These are phyloP conservation scores for Atrina japonica DNA, from an alignment of 2,888 invertebrate species.

Conservation along the genomic window DNA sequence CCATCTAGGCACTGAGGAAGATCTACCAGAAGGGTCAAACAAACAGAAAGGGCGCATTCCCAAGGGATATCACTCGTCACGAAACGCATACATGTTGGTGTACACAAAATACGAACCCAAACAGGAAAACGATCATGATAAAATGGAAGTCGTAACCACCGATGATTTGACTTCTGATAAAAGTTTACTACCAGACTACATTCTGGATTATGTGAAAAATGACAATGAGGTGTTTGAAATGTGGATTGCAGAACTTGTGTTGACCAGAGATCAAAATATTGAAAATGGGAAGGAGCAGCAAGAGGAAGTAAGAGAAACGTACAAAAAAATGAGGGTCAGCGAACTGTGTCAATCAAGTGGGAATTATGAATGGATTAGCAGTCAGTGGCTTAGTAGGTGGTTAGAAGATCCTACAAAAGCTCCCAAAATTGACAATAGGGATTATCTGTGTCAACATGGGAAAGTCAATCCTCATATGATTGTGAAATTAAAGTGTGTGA, in stretches of 20 bases:
- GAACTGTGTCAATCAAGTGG: constrained; percentile 35
- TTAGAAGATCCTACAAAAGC: constrained; percentile 78
- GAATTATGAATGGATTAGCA: constrained; percentile 82
- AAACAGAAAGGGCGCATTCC: constrained; percentile 60
- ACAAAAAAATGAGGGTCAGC: constrained; percentile 50
- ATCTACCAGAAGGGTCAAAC: constrained; percentile 68
- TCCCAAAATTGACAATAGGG: constrained; percentile 81
- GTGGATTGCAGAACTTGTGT: constrained; percentile 75
- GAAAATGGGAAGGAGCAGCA: constrained; percentile 70
- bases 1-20: constrained; percentile 81
- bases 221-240: constrained; percentile 81
- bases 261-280: constrained; percentile 66
- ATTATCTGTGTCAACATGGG: constrained; percentile 80
- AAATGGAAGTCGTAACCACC: too few species aligned
- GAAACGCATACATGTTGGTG: constrained; percentile 85
- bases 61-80: constrained; percentile 82
- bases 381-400: constrained; percentile 83
- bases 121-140: too few species aligned
- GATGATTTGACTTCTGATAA: constrained; percentile 11
- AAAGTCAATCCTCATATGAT: constrained; percentile 52
- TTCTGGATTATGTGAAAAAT: constrained; percentile 68
- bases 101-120: constrained; percentile 79
- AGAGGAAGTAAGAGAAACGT: constrained; percentile 66
- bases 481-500: constrained; percentile 58
- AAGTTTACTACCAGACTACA: constrained; percentile 47